Evolutionary conservation across 2,888 invertebrate species (phyloP).

Genomic region (Eupithecia centaureata): DNA sequence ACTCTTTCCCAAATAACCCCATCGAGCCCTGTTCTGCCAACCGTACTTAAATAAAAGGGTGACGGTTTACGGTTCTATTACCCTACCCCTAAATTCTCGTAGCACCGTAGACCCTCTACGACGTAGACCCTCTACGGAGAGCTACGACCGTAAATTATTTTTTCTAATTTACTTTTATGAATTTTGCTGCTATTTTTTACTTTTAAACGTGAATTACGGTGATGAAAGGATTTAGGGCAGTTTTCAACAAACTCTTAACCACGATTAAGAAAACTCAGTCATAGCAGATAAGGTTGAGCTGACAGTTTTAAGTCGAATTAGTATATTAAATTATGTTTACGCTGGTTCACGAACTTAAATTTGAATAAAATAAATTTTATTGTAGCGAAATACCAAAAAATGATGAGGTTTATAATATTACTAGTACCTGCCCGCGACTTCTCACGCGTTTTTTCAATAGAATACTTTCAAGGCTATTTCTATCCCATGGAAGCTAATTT

Average conservation of each 20-base stretch:
- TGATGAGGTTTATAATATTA: too few relatives aligned
- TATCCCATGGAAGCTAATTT: too few relatives aligned
- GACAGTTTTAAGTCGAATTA: background rate
- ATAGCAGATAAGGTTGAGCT: background rate
- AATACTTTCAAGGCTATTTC: too few relatives aligned
- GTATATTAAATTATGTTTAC: background rate
- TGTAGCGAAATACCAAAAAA: too few relatives aligned
- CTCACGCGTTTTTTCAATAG: too few relatives aligned
- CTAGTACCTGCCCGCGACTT: too few relatives aligned
- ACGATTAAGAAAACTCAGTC: background rate
- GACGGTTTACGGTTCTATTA: conserved; percentile 17
- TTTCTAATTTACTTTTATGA: conserved; percentile 32
- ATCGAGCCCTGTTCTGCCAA: conserved; percentile 15
- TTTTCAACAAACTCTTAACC: background rate
- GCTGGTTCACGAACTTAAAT: too few relatives aligned
- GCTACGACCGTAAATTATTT: conserved; percentile 23
- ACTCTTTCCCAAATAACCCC: background rate
- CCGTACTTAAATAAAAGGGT: conserved; percentile 25
- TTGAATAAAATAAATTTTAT: background rate
- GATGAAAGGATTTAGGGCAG: conserved; percentile 10
- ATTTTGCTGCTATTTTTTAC: conserved; percentile 12
- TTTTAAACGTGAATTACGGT: conserved; percentile 16
- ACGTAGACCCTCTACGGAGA: conserved; percentile 26
- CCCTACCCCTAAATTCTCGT: conserved; percentile 24
- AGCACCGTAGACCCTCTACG: conserved; percentile 26